A percentile compares a stretch with the other conserved stretches of the same genome.
Evolutionary conservation across 1,140 invertebrate species (phyloP).

Genomic region (Antheraea mylitta): DNA sequence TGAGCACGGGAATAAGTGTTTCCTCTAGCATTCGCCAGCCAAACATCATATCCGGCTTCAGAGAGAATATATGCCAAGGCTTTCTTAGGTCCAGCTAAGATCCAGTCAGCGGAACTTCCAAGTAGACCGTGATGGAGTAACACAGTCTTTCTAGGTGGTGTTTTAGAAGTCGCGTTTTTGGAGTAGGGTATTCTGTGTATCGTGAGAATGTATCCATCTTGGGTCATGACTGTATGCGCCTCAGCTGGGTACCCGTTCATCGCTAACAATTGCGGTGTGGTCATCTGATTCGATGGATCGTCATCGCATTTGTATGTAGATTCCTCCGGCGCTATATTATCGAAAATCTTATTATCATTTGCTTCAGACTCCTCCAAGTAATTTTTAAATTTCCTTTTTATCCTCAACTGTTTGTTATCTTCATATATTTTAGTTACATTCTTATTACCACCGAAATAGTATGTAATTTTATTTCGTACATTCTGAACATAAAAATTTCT

Average conservation of each 20-base stretch:
- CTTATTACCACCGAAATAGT: conserved; percentile 39
- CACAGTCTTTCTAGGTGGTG: conserved; percentile 69
- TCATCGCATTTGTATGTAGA: conserved; percentile 39
- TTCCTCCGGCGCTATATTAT: conserved; percentile 49
- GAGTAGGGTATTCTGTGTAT: conserved; percentile 85
- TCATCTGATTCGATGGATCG: conserved; percentile 65
- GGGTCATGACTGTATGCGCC: conserved; percentile 82
- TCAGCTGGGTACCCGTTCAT: conserved; percentile 84
- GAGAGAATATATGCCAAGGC: conserved; percentile 82
- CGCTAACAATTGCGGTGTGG: conserved; percentile 80
- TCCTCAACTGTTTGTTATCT: conserved; percentile 27
- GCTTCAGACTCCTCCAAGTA: conserved; percentile 43
- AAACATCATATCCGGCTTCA: conserved; percentile 84
- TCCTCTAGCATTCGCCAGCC: conserved; percentile 83
- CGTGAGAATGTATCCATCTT: conserved; percentile 87
- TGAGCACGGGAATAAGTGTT: conserved; percentile 82
- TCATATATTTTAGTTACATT: conserved; percentile 4
- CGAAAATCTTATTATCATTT: conserved; percentile 48
- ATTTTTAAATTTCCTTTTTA: conserved; percentile 45
- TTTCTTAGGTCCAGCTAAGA: conserved; percentile 83
- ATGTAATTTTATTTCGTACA: conserved; percentile 47
- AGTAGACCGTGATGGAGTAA: conserved; percentile 89
- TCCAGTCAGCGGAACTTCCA: conserved; percentile 87
- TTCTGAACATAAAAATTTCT: conserved; percentile 56
- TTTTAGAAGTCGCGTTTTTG: conserved; percentile 39